Conservation (phyloP, 23 tunicate species). For the Clavelina lepadiformis region DNA sequence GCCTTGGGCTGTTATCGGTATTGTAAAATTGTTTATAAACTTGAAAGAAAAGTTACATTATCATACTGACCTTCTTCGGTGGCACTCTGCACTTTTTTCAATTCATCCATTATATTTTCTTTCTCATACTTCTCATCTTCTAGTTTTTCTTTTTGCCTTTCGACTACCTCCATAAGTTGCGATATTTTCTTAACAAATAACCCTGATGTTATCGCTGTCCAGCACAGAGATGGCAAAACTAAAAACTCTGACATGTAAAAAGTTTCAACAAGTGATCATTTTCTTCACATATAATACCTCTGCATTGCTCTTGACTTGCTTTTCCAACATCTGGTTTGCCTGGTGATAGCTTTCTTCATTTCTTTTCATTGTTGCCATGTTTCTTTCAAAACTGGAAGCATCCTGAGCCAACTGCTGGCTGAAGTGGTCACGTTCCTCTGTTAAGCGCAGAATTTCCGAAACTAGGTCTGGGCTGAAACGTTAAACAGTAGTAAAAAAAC, state of each 20-base stretch:
- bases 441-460: conserved; percentile 44
- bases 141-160: not conserved
- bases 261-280: not conserved
- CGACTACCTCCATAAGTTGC: conserved; percentile 1
- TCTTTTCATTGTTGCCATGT: conserved; percentile 19
- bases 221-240: not conserved
- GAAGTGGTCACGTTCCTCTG: conserved; percentile 63
- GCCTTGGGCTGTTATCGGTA: too few relatives aligned
- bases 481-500: not conserved
- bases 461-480: conserved; percentile 26
- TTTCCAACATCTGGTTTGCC: conserved; percentile 19
- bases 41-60: too few relatives aligned
- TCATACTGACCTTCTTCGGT: conserved; percentile 11
- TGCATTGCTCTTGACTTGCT: not conserved
- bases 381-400: conserved; percentile 54
- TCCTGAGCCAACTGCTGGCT: conserved; percentile 62
- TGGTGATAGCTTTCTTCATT: conserved; percentile 17
- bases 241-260: not conserved
- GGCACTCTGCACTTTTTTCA: conserved; percentile 2
- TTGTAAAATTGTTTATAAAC: too few relatives aligned
- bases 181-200: conserved; percentile 14
- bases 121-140: conserved; percentile 19
- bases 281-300: too few relatives aligned
- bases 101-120: not conserved
- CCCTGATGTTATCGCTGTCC: not conserved